Percentiles rank a stretch among this genome's conserved stretches.
Evolutionary conservation across 2,113 vertebrate species (phyloP).

Genomic region (Pangasianodon gigas): DNA sequence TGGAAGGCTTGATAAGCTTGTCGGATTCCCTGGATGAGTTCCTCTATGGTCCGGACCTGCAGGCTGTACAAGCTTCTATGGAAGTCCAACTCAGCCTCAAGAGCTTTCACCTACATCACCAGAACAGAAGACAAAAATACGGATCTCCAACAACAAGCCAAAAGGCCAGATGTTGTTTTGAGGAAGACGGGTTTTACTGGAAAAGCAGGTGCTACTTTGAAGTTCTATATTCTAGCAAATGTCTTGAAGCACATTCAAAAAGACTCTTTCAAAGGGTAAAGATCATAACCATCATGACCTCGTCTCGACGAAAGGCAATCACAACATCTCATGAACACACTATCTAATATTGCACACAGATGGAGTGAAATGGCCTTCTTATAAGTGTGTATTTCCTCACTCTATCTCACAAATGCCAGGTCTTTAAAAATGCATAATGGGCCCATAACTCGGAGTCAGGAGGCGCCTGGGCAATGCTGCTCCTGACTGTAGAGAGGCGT

Average conservation of each 20-base stretch:
- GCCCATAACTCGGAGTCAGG: conserved; percentile 37
- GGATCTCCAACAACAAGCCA: not conserved
- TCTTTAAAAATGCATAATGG: conserved; percentile 56
- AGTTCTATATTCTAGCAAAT: conserved; percentile 14
- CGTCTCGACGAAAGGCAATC: not conserved
- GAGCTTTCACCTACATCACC: conserved; percentile 51
- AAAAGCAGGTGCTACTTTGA: not conserved
- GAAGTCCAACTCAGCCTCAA: conserved; percentile 64
- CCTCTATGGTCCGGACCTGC: conserved; percentile 59
- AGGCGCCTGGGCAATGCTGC: conserved; percentile 23
- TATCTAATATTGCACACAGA: not conserved
- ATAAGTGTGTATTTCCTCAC: conserved; percentile 17
- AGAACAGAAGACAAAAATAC: conserved; percentile 24
- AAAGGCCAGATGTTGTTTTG: not conserved
- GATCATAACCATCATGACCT: not conserved
- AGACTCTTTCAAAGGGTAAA: not conserved
- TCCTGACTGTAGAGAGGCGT: conserved; percentile 40
- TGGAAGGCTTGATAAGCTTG: conserved; percentile 66
- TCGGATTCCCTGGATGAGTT: conserved; percentile 58
- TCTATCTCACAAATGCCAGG: conserved; percentile 34
- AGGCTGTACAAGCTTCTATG: conserved; percentile 61
- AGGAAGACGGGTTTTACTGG: conserved; percentile 11
- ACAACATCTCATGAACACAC: not conserved
- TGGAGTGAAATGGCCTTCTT: not conserved
- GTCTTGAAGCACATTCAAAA: not conserved